phyloP scores from a whole-genome alignment of 35 echinoderm and acorn worm genomes.

The Apostichopus californicus region DNA sequence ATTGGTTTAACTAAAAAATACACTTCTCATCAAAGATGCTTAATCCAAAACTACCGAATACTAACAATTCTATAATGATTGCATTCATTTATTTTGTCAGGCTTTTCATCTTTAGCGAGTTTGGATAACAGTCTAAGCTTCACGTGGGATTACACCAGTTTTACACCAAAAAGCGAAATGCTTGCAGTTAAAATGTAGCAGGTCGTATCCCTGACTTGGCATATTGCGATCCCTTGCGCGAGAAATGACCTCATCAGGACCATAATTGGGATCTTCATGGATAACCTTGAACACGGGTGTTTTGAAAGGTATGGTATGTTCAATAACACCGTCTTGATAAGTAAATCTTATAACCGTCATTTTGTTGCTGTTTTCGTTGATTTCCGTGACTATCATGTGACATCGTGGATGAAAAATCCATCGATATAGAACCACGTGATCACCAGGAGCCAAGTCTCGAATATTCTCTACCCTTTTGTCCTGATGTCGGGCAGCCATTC shows the following conservation, averaged over 20 bases:
- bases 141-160: not conserved
- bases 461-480: not conserved
- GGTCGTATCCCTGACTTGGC: not conserved
- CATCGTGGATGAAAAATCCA: constrained; percentile 6
- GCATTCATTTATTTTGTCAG: too few relatives aligned
- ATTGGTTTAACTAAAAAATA: too few relatives aligned
- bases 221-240: not conserved
- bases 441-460: not conserved
- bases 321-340: not conserved
- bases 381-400: constrained; percentile 8
- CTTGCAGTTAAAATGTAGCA: not conserved
- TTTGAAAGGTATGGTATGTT: not conserved
- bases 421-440: constrained; percentile 10
- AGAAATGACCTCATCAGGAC: not conserved
- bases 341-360: constrained; percentile 11
- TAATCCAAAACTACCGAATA: too few relatives aligned
- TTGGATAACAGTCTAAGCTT: not conserved
- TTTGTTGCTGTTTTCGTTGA: not conserved
- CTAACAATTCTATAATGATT: too few relatives aligned
- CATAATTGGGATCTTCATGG: not conserved
- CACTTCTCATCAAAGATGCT: too few relatives aligned
- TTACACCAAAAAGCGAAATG: constrained; percentile 22
- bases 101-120: too few relatives aligned
- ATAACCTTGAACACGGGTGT: not conserved
- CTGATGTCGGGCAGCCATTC: not conserved